Conservation (phyloP, 2,113 vertebrate genomes). For the Eclectus roratus region DNA sequence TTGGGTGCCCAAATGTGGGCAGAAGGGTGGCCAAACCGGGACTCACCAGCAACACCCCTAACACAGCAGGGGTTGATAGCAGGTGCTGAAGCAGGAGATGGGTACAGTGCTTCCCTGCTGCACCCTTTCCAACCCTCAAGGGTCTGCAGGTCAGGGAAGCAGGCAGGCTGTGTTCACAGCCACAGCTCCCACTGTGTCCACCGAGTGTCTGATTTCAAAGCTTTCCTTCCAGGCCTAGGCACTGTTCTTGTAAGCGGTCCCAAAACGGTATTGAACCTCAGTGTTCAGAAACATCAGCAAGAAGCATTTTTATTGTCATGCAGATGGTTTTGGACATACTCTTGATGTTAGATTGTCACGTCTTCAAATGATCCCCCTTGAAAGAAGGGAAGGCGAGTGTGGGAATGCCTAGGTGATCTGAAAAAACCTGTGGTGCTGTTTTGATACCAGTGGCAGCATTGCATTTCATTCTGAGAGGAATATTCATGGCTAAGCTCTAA, state of each 20-base stretch:
- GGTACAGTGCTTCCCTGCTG: neutral
- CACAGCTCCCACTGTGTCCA: neutral
- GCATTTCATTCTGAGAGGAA: constrained; percentile 50
- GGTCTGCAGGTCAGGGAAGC: accelerated
- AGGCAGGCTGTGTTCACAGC: neutral
- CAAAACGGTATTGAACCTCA: neutral
- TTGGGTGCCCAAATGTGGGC: neutral
- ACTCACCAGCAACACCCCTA: neutral
- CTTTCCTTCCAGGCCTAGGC: neutral
- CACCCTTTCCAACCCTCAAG: neutral
- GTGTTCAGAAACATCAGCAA: neutral
- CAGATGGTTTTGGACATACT: neutral
- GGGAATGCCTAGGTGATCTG: constrained; percentile 35
- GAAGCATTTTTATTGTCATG: neutral
- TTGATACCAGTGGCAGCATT: neutral
- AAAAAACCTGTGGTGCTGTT: neutral
- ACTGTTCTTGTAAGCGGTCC: neutral
- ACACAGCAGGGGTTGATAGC: neutral
- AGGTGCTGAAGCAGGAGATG: neutral
- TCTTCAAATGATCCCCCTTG: neutral
- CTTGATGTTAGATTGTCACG: neutral
- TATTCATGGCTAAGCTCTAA: constrained; percentile 61
- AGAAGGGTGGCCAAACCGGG: neutral
- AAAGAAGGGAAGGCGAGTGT: neutral
- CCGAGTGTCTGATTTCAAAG: neutral